Percentiles rank a stretch among this genome's conserved stretches.
phyloP scores from a whole-genome alignment of 2,113 vertebrate genomes.

The Indicator indicator region DNA sequence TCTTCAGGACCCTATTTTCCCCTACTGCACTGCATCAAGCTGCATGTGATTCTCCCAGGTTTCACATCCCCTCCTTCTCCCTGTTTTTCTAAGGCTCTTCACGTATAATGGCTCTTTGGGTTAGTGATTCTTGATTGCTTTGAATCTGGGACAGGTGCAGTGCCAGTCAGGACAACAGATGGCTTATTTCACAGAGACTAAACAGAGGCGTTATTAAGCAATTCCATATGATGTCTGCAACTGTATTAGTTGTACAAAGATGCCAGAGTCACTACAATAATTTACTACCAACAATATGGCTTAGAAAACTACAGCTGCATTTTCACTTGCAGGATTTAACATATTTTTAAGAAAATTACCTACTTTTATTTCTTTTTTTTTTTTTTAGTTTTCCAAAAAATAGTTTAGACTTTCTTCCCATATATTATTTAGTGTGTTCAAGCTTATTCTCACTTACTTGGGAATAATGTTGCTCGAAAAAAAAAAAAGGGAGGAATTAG shows the following conservation, averaged over 20 bases:
- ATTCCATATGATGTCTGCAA: neutral
- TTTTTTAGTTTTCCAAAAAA: neutral
- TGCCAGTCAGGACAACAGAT: neutral
- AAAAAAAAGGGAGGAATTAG: neutral
- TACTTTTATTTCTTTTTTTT: neutral
- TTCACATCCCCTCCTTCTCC: neutral
- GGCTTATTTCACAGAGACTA: neutral
- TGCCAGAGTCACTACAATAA: neutral
- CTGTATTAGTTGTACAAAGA: neutral
- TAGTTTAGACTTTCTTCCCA: neutral
- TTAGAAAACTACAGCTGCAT: neutral
- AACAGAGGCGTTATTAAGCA: neutral
- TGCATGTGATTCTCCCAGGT: neutral
- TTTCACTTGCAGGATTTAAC: neutral
- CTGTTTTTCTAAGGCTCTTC: neutral
- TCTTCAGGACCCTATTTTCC: neutral
- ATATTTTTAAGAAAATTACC: neutral
- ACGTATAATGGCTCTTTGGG: neutral
- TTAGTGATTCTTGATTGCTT: neutral
- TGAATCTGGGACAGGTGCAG: neutral
- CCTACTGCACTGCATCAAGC: neutral
- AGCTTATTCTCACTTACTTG: neutral
- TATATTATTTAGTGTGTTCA: neutral
- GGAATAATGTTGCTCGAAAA: neutral
- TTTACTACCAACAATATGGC: neutral